Evolutionary conservation across 2,888 invertebrate genomes (phyloP).

Genomic region (Gryllus longicercus): DNA sequence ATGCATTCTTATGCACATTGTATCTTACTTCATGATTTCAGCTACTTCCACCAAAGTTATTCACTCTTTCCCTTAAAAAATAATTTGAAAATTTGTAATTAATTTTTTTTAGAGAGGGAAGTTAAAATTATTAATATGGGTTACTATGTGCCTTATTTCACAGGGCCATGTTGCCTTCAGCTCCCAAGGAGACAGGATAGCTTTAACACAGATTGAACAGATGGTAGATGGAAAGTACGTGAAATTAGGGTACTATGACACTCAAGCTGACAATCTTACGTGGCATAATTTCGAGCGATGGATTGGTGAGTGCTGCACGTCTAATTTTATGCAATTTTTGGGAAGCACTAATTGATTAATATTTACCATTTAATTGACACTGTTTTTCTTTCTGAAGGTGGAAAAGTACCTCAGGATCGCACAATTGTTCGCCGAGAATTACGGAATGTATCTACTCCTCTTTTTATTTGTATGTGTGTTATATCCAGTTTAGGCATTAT

Average conservation of each 20-base stretch:
- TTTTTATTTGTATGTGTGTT: slow-evolving; percentile 91
- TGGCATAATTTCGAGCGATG: slow-evolving; percentile 90
- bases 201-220: slow-evolving; percentile 97
- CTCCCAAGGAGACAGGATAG: slow-evolving; percentile 97
- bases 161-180: slow-evolving; percentile 98
- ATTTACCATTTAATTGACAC: neutral
- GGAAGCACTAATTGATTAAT: neutral
- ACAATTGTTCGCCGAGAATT: slow-evolving; percentile 84
- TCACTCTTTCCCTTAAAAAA: too few species aligned
- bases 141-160: neutral
- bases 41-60: too few species aligned
- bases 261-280: slow-evolving; percentile 89
- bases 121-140: too few species aligned
- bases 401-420: slow-evolving; percentile 89
- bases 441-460: slow-evolving; percentile 80
- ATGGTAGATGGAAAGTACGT: slow-evolving; percentile 91
- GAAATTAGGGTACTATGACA: slow-evolving; percentile 93
- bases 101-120: too few species aligned
- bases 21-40: too few species aligned
- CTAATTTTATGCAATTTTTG: neutral
- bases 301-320: slow-evolving; percentile 63
- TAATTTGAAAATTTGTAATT: too few species aligned
- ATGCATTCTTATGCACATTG: too few species aligned
- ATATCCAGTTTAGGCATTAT: slow-evolving; percentile 86
- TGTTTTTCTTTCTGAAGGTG: slow-evolving; percentile 53